A percentile compares a stretch with the other conserved stretches of the same genome.
Conservation (phyloP, 2,888 invertebrate genomes). For the Autographa gamma region DNA sequence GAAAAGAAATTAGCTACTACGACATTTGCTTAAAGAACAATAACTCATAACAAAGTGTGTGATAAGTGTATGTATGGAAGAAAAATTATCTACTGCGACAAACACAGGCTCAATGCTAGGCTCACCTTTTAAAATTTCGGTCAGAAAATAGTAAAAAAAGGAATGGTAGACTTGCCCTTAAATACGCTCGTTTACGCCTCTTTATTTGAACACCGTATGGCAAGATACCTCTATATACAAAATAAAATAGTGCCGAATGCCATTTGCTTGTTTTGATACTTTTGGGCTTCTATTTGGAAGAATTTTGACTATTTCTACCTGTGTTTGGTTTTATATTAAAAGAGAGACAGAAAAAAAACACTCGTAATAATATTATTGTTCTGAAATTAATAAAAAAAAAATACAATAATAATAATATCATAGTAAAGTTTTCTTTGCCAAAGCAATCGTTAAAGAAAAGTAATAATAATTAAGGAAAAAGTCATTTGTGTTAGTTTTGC, state of each 20-base stretch:
- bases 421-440: too few relatives aligned
- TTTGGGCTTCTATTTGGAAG: background rate
- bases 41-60: too few relatives aligned
- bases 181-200: constrained; percentile 41
- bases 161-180: constrained; percentile 39
- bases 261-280: background rate
- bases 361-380: too few relatives aligned
- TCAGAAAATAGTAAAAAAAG: background rate
- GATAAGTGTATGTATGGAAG: too few relatives aligned
- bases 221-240: constrained; percentile 22
- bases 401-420: too few relatives aligned
- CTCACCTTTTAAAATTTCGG: background rate
- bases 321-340: too few relatives aligned
- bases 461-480: background rate
- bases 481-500: background rate
- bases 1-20: too few relatives aligned
- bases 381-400: too few relatives aligned
- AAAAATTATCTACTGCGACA: too few relatives aligned
- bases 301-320: background rate
- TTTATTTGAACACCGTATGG: constrained; percentile 50
- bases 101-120: background rate
- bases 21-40: too few relatives aligned
- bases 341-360: too few relatives aligned
- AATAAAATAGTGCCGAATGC: background rate
- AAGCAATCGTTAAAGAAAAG: too few relatives aligned